Evolutionary conservation across 92 coral and sea anemone species (phyloP).

Genomic region (Parazoanthus darwini): DNA sequence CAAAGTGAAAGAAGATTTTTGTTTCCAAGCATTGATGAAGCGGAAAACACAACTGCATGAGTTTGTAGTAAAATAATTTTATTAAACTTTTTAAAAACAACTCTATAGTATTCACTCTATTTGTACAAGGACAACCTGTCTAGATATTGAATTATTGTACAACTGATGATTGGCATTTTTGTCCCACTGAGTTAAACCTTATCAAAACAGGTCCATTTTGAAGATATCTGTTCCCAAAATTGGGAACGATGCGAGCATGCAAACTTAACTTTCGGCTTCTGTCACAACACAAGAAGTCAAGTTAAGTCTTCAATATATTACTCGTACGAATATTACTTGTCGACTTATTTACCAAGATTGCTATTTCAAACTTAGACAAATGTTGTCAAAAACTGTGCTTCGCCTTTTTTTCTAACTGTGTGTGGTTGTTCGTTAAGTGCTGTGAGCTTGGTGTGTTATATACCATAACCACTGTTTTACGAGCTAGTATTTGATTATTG

Average conservation of each 20-base stretch:
- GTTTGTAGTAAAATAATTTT: not conserved
- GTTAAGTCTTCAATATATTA: not conserved
- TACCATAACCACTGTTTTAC: not conserved
- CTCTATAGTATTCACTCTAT: not conserved
- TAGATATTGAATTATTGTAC: not conserved
- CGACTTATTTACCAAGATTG: conserved; percentile 29
- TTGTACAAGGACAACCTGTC: not conserved
- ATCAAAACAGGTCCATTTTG: not conserved
- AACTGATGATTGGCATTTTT: not conserved
- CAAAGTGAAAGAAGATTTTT: not conserved
- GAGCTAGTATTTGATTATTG: not conserved
- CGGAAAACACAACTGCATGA: not conserved
- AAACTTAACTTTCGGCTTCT: not conserved
- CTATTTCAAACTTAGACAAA: conserved; percentile 7
- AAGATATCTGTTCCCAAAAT: not conserved
- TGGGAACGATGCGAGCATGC: not conserved
- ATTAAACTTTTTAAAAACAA: not conserved
- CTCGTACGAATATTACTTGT: conserved; percentile 34
- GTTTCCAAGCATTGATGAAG: not conserved
- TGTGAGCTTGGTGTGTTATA: not conserved
- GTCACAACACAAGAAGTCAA: conserved; percentile 10
- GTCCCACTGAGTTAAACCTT: not conserved
- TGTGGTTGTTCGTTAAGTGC: not conserved
- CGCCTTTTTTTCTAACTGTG: not conserved
- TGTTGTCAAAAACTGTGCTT: conserved; percentile 33